These are phyloP conservation scores for Aphidius gifuensis DNA, from an alignment of 1,140 invertebrate genomes.

Conservation along the genomic window DNA sequence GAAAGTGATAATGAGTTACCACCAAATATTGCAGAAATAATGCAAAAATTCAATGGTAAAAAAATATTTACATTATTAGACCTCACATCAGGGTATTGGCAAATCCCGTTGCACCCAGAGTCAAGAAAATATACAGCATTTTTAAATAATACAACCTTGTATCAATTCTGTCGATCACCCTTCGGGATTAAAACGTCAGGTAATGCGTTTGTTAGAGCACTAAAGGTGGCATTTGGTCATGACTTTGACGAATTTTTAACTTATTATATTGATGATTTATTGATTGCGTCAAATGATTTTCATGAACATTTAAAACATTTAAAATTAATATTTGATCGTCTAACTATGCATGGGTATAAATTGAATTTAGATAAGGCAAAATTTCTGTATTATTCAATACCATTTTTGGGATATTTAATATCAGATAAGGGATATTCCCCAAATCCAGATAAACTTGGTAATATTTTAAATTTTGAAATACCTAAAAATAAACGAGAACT, in stretches of 20 bases:
- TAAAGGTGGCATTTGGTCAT: conserved; percentile 3
- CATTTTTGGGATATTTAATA: conserved; percentile 16
- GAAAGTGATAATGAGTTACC: conserved; percentile 9
- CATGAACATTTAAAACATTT: conserved; percentile 1
- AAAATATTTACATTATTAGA: background rate
- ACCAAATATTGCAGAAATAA: conserved; percentile 8
- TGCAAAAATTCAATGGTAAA: conserved; percentile 1
- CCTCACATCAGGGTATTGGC: conserved; percentile 10
- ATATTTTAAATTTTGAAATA: conserved; percentile 7
- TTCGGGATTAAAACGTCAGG: conserved; percentile 10
- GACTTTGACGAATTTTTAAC: conserved; percentile 5
- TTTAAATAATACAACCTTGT: conserved; percentile 34
- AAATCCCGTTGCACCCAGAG: conserved; percentile 22
- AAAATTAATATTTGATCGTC: background rate
- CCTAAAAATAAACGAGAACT: conserved; percentile 7
- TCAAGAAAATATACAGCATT: conserved; percentile 40
- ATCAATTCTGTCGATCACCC: conserved; percentile 26
- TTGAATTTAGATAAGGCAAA: background rate
- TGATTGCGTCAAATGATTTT: background rate
- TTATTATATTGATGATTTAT: conserved; percentile 9
- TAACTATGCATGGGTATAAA: background rate
- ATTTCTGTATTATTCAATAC: background rate
- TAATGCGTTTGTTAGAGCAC: background rate
- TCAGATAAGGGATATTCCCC: conserved; percentile 3
- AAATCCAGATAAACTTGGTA: background rate